Evolutionary conservation across 2,113 vertebrate genomes (phyloP).

Genomic region (Calyptomena viridis): DNA sequence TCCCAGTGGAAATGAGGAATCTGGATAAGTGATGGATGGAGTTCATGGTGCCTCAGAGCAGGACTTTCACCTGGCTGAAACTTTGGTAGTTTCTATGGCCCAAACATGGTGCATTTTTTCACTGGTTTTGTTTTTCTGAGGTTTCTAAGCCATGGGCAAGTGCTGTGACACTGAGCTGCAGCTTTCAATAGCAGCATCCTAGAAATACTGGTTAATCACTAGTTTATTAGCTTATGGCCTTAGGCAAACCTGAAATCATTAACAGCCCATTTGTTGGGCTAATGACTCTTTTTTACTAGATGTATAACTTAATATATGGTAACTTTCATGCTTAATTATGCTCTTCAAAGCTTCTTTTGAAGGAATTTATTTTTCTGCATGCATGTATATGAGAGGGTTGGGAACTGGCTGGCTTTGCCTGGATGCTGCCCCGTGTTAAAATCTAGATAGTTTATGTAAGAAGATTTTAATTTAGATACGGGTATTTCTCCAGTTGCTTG

Average conservation of each 20-base stretch:
- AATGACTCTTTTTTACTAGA: conserved; percentile 57
- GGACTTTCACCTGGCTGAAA: background rate
- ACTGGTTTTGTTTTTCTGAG: background rate
- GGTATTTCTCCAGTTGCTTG: background rate
- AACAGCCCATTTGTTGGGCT: conserved; percentile 50
- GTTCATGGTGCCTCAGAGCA: background rate
- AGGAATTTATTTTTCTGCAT: conserved; percentile 17
- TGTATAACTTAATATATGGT: conserved; percentile 58
- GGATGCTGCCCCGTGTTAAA: background rate
- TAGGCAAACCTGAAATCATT: conserved; percentile 57
- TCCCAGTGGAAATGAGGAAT: background rate
- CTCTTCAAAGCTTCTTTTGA: conserved; percentile 54
- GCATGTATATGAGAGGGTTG: background rate
- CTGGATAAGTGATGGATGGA: too few relatives aligned
- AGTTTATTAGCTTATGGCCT: conserved; percentile 28
- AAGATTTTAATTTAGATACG: conserved; percentile 15
- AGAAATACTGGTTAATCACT: conserved; percentile 37
- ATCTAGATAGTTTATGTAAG: background rate
- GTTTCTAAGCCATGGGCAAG: background rate
- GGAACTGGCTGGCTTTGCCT: background rate
- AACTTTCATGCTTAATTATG: conserved; percentile 57
- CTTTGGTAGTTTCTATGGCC: background rate
- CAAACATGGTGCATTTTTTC: accelerated
- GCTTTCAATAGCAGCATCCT: background rate
- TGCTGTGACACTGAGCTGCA: background rate